phyloP scores from a whole-genome alignment of 1,140 invertebrate species.

The Hermetia illucens region DNA sequence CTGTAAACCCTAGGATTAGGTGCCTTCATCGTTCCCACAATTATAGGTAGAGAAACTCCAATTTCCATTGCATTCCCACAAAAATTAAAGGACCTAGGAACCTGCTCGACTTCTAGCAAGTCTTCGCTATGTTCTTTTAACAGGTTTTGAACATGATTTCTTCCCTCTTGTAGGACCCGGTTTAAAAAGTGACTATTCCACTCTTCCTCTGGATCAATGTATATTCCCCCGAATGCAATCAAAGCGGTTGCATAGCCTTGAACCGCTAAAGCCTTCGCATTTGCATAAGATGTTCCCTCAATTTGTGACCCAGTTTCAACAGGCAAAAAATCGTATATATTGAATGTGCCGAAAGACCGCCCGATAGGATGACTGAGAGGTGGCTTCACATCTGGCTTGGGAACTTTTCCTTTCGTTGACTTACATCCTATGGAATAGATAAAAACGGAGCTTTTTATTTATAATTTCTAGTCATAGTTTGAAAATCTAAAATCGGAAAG shows the following conservation, averaged over 20 bases:
- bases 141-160: constrained; percentile 9
- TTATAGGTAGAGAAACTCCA: background rate
- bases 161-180: constrained; percentile 15
- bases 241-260: constrained; percentile 8
- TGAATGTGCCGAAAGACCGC: too few species aligned
- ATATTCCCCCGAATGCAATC: constrained; percentile 20
- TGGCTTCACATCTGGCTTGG: too few species aligned
- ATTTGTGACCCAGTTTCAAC: too few species aligned
- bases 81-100: background rate
- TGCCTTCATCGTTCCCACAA: background rate
- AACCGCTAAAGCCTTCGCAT: too few species aligned
- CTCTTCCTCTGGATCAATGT: constrained; percentile 17
- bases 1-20: background rate
- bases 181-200: constrained; percentile 17
- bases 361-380: too few species aligned
- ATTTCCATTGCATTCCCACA: background rate
- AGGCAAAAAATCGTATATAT: too few species aligned
- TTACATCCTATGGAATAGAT: too few species aligned
- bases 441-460: too few species aligned
- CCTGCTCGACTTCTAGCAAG: background rate
- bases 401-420: too few species aligned
- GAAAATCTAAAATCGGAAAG: too few species aligned
- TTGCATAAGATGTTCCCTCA: too few species aligned
- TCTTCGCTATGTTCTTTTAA: constrained; percentile 4
- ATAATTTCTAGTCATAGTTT: too few species aligned